A percentile compares a stretch with the other conserved stretches of the same genome.
These are phyloP conservation scores for Agrochola litura DNA, from an alignment of 2,888 invertebrate species.

Conservation along the genomic window DNA sequence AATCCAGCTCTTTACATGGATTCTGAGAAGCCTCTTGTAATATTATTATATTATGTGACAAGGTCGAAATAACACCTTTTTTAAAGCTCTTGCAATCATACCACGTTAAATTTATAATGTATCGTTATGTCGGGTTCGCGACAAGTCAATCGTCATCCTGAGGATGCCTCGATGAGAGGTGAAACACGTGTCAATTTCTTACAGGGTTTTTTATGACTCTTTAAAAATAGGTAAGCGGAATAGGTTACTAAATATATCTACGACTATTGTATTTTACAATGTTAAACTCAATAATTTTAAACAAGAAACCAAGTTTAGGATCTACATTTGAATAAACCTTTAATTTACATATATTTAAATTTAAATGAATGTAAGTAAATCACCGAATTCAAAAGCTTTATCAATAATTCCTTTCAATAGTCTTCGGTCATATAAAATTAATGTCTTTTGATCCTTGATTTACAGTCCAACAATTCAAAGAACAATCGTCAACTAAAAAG, in stretches of 20 bases:
- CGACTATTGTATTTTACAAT: no score
- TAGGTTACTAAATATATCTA: no score
- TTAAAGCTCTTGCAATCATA: neutral
- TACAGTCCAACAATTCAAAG: neutral
- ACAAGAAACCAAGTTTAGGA: neutral
- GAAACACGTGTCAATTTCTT: no score
- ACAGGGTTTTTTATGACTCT: no score
- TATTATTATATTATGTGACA: neutral
- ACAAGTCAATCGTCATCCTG: no score
- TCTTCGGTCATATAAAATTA: slow-evolving; percentile 17
- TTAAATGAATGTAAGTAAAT: neutral
- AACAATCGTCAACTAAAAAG: neutral
- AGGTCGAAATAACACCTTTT: neutral
- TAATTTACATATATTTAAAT: neutral
- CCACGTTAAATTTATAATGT: no score
- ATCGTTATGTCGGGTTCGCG: no score
- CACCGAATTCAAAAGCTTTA: slow-evolving; percentile 1
- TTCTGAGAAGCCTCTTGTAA: slow-evolving; percentile 2
- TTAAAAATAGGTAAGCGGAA: no score
- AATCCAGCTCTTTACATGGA: neutral
- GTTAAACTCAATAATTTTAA: no score
- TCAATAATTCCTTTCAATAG: slow-evolving; percentile 4
- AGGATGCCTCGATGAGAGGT: no score
- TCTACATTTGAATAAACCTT: neutral
- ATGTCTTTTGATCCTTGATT: slow-evolving; percentile 15